Evolutionary conservation across 1,140 invertebrate species (phyloP).

Genomic region (Sesamia nonagrioides): DNA sequence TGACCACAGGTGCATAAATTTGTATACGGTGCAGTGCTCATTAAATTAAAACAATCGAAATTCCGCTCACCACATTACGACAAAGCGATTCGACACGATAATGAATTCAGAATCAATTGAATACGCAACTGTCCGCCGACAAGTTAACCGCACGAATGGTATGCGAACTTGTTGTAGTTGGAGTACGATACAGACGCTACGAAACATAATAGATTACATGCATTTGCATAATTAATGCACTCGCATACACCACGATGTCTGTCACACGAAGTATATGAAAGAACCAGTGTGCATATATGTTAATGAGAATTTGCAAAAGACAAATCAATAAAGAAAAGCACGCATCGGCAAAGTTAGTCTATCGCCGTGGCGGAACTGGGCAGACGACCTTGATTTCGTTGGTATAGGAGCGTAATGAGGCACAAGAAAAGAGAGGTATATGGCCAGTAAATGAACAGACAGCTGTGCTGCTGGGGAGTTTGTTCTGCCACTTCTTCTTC

Average conservation of each 20-base stretch:
- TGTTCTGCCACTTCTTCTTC: no score
- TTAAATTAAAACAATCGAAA: background rate
- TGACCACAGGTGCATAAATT: background rate
- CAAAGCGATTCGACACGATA: background rate
- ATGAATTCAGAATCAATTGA: slow-evolving; percentile 6
- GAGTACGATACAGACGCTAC: background rate
- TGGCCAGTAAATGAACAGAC: no score
- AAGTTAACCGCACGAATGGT: slow-evolving; percentile 19
- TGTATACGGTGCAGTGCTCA: background rate
- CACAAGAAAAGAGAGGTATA: no score
- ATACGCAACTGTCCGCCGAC: slow-evolving; percentile 1
- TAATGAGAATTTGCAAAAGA: slow-evolving; percentile 4
- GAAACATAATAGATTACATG: slow-evolving; percentile 13
- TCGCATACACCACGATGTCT: background rate
- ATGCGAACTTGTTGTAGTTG: background rate
- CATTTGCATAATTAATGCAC: slow-evolving; percentile 41
- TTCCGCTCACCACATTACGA: slow-evolving; percentile 29
- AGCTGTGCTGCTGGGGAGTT: no score
- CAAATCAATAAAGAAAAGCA: background rate
- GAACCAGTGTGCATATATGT: background rate
- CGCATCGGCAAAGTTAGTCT: background rate
- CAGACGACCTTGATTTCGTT: no score
- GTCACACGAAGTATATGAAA: background rate
- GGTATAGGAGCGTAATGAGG: no score
- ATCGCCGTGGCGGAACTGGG: no score